Conservation (phyloP, 2,113 vertebrate species). For the Hiodon alosoides region DNA sequence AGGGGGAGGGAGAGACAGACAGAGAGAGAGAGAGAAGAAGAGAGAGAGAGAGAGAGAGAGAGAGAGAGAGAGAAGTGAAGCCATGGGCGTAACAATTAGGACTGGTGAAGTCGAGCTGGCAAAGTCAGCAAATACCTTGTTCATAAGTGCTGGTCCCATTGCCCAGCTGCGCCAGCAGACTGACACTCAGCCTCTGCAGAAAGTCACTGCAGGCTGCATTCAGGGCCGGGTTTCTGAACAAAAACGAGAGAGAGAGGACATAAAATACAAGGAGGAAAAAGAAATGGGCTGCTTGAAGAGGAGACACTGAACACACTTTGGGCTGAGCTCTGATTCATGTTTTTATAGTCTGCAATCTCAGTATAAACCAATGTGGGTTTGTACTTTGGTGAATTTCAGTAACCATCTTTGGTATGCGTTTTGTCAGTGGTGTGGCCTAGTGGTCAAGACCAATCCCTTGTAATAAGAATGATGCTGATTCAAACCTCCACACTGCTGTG, state of each 20-base stretch:
- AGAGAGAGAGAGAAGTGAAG: no score
- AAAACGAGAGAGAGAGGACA: not conserved
- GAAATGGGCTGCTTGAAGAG: not conserved
- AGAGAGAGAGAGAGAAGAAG: not conserved
- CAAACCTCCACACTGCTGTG: no score
- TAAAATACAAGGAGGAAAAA: not conserved
- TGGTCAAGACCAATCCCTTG: no score
- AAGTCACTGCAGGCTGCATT: constrained; percentile 82
- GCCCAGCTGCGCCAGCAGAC: constrained; percentile 64
- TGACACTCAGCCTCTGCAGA: constrained; percentile 72
- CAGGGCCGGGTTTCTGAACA: constrained; percentile 69
- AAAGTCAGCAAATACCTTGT: constrained; percentile 54
- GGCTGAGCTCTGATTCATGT: not conserved
- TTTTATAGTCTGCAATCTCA: no score
- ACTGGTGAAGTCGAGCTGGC: not conserved
- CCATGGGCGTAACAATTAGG: no score
- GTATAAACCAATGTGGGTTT: no score
- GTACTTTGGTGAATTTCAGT: no score
- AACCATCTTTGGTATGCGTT: no score
- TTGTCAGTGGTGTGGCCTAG: no score
- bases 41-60: no score
- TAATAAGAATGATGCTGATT: no score
- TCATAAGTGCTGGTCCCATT: constrained; percentile 43
- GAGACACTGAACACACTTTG: not conserved
- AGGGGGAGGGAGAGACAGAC: constrained; percentile 16